Evolutionary conservation across 2,113 vertebrate genomes (phyloP).

Genomic region (Leucopternis melanops): DNA sequence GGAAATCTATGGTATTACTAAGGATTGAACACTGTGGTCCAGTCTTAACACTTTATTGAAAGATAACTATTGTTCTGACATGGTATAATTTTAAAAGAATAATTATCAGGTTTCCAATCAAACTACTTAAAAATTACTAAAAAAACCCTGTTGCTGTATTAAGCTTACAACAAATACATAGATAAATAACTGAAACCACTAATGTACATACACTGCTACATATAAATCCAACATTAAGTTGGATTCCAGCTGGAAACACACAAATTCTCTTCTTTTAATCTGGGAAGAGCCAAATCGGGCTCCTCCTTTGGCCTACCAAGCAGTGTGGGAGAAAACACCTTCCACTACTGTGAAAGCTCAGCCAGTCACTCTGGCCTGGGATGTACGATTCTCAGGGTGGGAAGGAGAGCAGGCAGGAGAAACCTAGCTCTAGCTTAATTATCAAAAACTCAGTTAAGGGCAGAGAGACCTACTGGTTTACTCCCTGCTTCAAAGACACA

Average conservation of each 20-base stretch:
- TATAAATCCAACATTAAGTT: not conserved
- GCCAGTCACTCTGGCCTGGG: not conserved
- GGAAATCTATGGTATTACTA: not conserved
- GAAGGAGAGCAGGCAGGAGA: not conserved
- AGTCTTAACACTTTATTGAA: not conserved
- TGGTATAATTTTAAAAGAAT: not conserved
- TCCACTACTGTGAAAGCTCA: not conserved
- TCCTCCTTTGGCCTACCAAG: not conserved
- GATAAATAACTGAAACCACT: not conserved
- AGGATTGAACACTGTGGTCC: not conserved
- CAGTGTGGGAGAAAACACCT: not conserved
- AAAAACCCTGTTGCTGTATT: not conserved
- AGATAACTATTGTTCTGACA: not conserved
- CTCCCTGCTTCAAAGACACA: not conserved
- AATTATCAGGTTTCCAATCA: not conserved
- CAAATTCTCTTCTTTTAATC: not conserved
- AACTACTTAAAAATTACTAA: not conserved
- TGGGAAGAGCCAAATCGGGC: not conserved
- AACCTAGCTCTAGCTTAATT: not conserved
- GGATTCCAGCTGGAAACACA: not conserved
- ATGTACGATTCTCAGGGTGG: not conserved
- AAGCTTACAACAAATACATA: not conserved
- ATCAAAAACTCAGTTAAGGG: not conserved
- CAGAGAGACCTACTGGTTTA: not conserved
- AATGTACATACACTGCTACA: not conserved